These are phyloP conservation scores for Euura lappo DNA, from an alignment of 1,140 invertebrate species.

Conservation along the genomic window DNA sequence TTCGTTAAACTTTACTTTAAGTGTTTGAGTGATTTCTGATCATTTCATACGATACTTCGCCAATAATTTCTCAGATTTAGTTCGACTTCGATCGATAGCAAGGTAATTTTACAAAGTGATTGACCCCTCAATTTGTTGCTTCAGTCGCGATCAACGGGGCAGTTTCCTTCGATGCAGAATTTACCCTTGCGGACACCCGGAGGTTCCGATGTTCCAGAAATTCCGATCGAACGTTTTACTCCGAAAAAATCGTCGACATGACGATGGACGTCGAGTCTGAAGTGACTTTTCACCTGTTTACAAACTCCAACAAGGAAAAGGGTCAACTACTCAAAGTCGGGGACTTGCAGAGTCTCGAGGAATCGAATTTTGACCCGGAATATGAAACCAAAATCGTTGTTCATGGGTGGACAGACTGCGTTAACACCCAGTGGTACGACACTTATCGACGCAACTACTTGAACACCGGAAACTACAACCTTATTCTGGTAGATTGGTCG, in stretches of 20 bases:
- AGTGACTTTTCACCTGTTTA: slow-evolving; percentile 17
- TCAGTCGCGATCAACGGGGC: neutral
- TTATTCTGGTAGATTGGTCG: slow-evolving; percentile 72
- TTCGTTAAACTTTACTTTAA: no score
- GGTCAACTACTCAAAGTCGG: slow-evolving; percentile 20
- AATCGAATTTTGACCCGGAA: slow-evolving; percentile 43
- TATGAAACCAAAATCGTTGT: slow-evolving; percentile 57
- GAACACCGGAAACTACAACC: slow-evolving; percentile 62
- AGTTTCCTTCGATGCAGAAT: neutral
- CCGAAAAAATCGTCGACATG: neutral
- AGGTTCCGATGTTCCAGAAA: neutral
- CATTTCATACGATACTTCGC: no score
- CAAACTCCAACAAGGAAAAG: slow-evolving; percentile 32
- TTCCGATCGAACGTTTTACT: neutral
- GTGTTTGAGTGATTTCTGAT: no score
- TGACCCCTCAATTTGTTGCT: neutral
- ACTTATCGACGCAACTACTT: slow-evolving; percentile 63
- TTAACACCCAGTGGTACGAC: slow-evolving; percentile 45
- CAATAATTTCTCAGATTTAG: no score
- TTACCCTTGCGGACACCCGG: neutral
- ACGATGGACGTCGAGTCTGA: neutral
- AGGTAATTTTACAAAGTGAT: neutral
- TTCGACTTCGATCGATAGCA: no score
- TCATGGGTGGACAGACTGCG: slow-evolving; percentile 63
- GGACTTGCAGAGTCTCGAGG: slow-evolving; percentile 28